phyloP scores from a whole-genome alignment of 1,140 invertebrate species.

The Coptotermes formosanus region DNA sequence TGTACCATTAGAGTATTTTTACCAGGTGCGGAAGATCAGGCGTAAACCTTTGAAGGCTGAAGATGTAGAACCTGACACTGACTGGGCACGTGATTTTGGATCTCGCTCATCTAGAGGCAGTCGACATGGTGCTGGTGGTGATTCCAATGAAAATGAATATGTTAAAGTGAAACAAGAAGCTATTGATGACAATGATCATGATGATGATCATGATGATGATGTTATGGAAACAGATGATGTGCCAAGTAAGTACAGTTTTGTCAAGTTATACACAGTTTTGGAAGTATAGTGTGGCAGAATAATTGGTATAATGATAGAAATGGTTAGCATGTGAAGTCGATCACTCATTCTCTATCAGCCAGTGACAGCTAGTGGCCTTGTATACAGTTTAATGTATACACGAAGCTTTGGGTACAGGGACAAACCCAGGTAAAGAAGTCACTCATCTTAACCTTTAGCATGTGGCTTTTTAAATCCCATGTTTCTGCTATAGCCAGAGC shows the following conservation, averaged over 20 bases:
- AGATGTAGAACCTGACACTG: constrained; percentile 32
- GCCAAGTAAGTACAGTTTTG: constrained; percentile 45
- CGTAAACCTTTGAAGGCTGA: constrained; percentile 36
- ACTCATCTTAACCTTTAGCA: too few species aligned
- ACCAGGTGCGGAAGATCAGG: constrained; percentile 36
- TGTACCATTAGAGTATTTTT: background rate
- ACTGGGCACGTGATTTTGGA: constrained; percentile 16
- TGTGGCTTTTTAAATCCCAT: too few species aligned
- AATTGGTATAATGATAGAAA: background rate
- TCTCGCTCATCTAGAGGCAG: constrained; percentile 17
- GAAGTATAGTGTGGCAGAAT: too few species aligned
- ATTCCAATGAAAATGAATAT: constrained; percentile 3
- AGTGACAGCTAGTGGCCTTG: too few species aligned
- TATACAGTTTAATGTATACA: too few species aligned
- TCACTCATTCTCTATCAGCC: background rate
- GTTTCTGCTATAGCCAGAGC: too few species aligned
- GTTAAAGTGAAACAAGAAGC: constrained; percentile 30
- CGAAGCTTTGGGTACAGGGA: too few species aligned
- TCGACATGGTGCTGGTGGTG: background rate
- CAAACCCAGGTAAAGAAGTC: too few species aligned
- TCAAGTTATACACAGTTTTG: too few species aligned
- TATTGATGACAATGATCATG: constrained; percentile 39
- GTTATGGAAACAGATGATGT: constrained; percentile 55
- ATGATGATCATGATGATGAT: constrained; percentile 39
- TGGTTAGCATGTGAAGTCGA: background rate